Evolutionary conservation across 23 tunicate genomes (phyloP), one percentile per base, ranked within the genome.

Genomic region (Halocynthia roretzi): DNA sequence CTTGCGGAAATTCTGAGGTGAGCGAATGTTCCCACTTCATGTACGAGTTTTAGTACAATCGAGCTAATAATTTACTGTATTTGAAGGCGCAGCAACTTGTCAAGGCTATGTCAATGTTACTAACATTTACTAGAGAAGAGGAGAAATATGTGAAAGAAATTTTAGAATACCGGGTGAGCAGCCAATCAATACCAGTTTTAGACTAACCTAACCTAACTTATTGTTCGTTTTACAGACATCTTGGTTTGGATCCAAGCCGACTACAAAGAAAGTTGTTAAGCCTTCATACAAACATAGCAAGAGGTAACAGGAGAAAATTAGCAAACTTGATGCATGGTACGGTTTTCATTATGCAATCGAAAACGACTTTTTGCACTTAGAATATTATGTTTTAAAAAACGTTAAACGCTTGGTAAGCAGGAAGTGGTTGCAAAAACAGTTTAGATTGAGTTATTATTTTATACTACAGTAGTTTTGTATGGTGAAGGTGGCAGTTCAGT

Each of bases 1-100:
- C 91, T 14, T 82, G 87, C 54, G 82, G 87, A 40, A 87, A 86
- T 68, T 69, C 93, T 22, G 98, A 92, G 85, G 96, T 89, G 54
- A 14, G 82, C 17, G 20, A 67, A 11, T 67, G 23, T 21, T 15
- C 44, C 71, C 23, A 67, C 20, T 67, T 67, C 14, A 18, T 18
- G 17, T 11, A 67, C 2, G 40, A 21, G 40, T 11, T 15, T 4
- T 22, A 67, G 0, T 67, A 22, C 64, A 15, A 15, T 15, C 17
- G 2, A 60, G 17, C n/a, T 15, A 15, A n/a, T 60, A 15, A 15
- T 12, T 20, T 19, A 54, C 22, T 21, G 14, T 31, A 20, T 68
- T 52, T 77, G 51, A 72, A 83, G 91, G 98, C 98, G 5, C 87
- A 52, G 55, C 98, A 86, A 56, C 56, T 92, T 5, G 75, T 92